Percentiles rank a stretch among this genome's conserved stretches.
These are phyloP conservation scores for Oopsacas minuta DNA, from an alignment of 37 sponge, comb jelly and placozoan species.

Conservation along the genomic window DNA sequence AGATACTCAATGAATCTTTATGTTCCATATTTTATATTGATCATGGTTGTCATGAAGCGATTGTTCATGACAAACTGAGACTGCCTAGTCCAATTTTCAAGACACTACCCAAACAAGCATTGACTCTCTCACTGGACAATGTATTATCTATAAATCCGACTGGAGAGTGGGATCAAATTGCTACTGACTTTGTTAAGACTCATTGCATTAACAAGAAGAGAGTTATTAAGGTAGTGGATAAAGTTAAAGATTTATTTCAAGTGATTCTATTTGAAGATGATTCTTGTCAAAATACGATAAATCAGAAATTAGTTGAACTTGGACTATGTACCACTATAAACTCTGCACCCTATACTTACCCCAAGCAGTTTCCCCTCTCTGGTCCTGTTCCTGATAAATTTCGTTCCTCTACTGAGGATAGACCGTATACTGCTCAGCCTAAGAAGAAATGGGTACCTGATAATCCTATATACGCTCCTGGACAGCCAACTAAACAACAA, in stretches of 20 bases:
- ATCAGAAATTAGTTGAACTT: not conserved
- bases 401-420: not conserved
- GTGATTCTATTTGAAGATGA: not conserved
- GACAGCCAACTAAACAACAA: not conserved
- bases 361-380: not conserved
- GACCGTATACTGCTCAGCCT: not conserved
- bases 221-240: not conserved
- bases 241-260: not conserved
- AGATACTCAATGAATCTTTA: not conserved
- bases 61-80: not conserved
- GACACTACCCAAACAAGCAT: not conserved
- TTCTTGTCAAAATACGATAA: not conserved
- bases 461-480: not conserved
- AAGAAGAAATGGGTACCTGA: not conserved
- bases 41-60: not conserved
- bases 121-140: not conserved
- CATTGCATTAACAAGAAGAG: not conserved
- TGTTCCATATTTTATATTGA: not conserved
- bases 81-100: not conserved
- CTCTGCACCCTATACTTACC: not conserved
- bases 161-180: not conserved
- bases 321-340: not conserved
- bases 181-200: not conserved
- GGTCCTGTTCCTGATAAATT: not conserved
- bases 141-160: not conserved